Evolutionary conservation across 2,113 vertebrate genomes (phyloP), one percentile per base, ranked within the genome.

Genomic region (Crotalus viridis): DNA sequence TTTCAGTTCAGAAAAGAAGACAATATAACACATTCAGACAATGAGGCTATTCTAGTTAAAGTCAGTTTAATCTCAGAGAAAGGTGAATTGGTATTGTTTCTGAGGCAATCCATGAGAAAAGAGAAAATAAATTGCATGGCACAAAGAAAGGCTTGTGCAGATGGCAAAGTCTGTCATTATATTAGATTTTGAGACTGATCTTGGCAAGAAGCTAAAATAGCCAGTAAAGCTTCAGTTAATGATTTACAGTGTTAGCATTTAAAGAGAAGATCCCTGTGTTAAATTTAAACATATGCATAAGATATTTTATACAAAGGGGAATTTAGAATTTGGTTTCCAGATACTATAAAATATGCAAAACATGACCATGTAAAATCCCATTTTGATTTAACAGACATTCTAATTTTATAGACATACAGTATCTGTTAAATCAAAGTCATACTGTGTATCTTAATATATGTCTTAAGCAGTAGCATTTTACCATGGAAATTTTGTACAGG

Each of bases 11-110:
- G 91, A 94, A 97, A 96, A 96, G 74, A 93, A 95, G 88, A 4
- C 54, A 95, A 64, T 92, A 90, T 94, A 96, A 96, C 95, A 92
- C 95, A 96, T 92, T 97, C 93, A 96, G 74, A 28, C 54, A 95
- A 93, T 90, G 97, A 96, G 96, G 95, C 93, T 93, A 59, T 92
- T 96, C 91, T 39, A 95, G 48, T 87, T 87, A 94, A 85, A 94
- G 90, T 90, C 93, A 92, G 94, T 86, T 95, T 95, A 90, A 57
- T 85, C 97, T 97, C 90, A 94, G 91, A 95, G 91, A 24, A 96
- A 88, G 93, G 85, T 94, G 93, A 93, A 92, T 9, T 90, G 54
- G 28, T 94, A 89, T n/a, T 85, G 21, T 92, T 93, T 95, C 88
- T 91, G 89, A 94, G 90, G 89, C 33, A 92, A 7, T 39, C 94